A percentile compares a stretch with the other conserved stretches of the same genome.
Evolutionary conservation across 92 coral and sea anemone genomes (phyloP).

Genomic region (Palythoa heliodiscus): DNA sequence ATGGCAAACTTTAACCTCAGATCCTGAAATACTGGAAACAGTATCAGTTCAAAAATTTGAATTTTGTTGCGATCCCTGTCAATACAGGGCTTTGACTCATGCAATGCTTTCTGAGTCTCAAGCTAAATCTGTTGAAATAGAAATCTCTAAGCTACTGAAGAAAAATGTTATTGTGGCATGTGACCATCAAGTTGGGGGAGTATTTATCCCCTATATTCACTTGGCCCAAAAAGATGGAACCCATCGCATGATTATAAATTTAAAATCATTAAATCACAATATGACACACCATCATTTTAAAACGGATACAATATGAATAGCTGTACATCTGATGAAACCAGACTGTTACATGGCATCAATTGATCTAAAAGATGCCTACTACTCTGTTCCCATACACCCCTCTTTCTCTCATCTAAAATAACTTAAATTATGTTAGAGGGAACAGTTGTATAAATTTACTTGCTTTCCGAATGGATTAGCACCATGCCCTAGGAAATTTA

Average conservation of each 20-base stretch:
- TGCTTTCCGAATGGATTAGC: no score
- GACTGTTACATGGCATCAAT: no score
- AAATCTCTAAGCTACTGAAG: background rate
- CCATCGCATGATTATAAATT: no score
- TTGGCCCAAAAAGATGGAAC: background rate
- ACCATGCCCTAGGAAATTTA: background rate
- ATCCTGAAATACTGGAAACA: background rate
- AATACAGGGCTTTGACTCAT: background rate
- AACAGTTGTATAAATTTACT: background rate
- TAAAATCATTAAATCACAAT: no score
- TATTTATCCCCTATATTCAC: background rate
- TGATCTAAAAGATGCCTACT: no score
- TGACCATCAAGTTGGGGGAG: background rate
- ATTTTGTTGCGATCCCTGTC: background rate
- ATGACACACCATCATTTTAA: no score
- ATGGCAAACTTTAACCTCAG: no score
- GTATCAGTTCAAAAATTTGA: background rate
- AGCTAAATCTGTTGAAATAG: background rate
- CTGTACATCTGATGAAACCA: no score
- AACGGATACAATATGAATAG: no score
- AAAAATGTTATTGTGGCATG: background rate
- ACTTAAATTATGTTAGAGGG: background rate
- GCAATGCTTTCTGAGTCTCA: slow-evolving; percentile 13
- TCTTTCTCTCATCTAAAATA: background rate
- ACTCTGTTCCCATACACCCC: background rate